A percentile compares a stretch with the other conserved stretches of the same genome.
phyloP scores from a whole-genome alignment of 1,140 invertebrate species.

The Polypedilum pembai region DNA sequence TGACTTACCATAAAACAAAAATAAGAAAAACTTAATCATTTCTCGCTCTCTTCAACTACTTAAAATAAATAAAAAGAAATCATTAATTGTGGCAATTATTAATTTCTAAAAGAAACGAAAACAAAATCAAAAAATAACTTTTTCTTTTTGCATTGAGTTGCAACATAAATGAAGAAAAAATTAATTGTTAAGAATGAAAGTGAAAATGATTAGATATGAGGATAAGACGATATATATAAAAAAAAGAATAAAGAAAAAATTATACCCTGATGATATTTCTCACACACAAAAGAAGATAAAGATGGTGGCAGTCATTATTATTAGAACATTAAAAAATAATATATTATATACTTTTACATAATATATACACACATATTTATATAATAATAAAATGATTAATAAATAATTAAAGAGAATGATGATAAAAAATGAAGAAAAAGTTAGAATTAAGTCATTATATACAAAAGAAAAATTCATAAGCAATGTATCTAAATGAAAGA shows the following conservation, averaged over 20 bases:
- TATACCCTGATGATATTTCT: slow-evolving; percentile 1
- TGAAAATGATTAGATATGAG: neutral
- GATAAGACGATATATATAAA: neutral
- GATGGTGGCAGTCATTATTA: neutral
- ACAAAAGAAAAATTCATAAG: neutral
- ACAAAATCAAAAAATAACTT: slow-evolving; percentile 1
- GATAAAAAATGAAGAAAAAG: neutral
- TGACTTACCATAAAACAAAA: neutral
- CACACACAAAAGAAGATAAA: neutral
- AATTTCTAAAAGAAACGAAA: slow-evolving; percentile 13
- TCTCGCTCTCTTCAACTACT: neutral
- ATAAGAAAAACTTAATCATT: neutral
- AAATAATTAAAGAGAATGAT: neutral
- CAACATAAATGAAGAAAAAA: neutral
- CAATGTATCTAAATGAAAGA: no score
- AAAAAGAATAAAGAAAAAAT: neutral
- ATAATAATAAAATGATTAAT: neutral
- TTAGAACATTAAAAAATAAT: slow-evolving; percentile 7
- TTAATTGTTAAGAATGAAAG: neutral
- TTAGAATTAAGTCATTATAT: slow-evolving; percentile 6
- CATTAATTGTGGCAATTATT: slow-evolving; percentile 1
- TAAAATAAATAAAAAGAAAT: neutral
- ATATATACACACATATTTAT: slow-evolving; percentile 14
- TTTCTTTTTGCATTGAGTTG: neutral
- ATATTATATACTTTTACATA: slow-evolving; percentile 16